Evolutionary conservation across 2,888 invertebrate species (phyloP).

Genomic region (Chaetogeoica ovagalla): DNA sequence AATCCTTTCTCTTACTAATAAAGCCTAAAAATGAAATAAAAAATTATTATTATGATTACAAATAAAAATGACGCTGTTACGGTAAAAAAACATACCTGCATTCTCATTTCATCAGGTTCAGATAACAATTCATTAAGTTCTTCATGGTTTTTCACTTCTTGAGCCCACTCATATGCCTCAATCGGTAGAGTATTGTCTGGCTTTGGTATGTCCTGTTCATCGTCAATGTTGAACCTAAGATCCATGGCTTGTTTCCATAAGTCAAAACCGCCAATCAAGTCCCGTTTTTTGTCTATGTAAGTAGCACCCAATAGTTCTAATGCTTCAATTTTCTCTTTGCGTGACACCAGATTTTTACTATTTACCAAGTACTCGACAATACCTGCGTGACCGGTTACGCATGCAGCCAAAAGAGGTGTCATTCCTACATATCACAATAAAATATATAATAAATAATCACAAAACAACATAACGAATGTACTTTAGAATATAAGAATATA

Average conservation of each 20-base stretch:
- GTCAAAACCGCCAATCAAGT: slow-evolving; percentile 86
- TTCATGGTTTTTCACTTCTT: slow-evolving; percentile 78
- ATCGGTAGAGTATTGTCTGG: slow-evolving; percentile 71
- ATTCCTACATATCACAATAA: slow-evolving; percentile 68
- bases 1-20: slow-evolving; percentile 89
- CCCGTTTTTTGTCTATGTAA: slow-evolving; percentile 93
- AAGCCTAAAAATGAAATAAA: slow-evolving; percentile 32
- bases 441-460: slow-evolving; percentile 15
- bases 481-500: no score
- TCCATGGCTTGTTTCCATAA: slow-evolving; percentile 92
- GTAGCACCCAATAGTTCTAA: slow-evolving; percentile 91
- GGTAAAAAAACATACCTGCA: slow-evolving; percentile 70
- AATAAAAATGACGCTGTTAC: neutral
- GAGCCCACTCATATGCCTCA: slow-evolving; percentile 85
- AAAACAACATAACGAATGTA: neutral
- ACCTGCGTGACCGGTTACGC: slow-evolving; percentile 88
- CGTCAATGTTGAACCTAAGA: slow-evolving; percentile 71
- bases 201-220: slow-evolving; percentile 73
- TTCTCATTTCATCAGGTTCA: slow-evolving; percentile 94
- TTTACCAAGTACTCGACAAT: slow-evolving; percentile 90
- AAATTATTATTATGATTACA: neutral
- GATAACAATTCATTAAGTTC: slow-evolving; percentile 83
- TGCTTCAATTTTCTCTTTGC: slow-evolving; percentile 83
- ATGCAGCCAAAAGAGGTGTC: slow-evolving; percentile 92
- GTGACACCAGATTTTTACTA: slow-evolving; percentile 70